phyloP scores from a whole-genome alignment of 2,888 invertebrate species.

The Mythimna lalbum region DNA sequence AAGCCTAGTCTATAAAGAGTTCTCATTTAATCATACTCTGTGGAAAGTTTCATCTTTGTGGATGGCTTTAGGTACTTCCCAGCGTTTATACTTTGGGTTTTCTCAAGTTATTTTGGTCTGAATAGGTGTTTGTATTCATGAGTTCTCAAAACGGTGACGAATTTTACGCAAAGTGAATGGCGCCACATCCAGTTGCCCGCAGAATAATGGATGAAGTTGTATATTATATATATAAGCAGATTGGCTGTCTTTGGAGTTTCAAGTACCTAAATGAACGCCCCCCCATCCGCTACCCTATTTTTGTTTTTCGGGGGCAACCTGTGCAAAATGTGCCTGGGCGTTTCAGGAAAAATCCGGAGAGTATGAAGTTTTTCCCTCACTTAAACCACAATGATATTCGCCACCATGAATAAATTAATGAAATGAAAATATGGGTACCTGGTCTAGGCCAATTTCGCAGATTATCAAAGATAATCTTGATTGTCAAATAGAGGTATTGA shows the following conservation, averaged over 20 bases:
- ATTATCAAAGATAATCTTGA: too few relatives aligned
- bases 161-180: constrained; percentile 25
- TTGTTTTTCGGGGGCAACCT: too few relatives aligned
- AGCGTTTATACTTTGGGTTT: constrained; percentile 12
- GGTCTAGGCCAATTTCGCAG: too few relatives aligned
- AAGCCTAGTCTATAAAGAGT: not conserved
- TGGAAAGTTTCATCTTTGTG: not conserved
- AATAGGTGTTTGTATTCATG: constrained; percentile 36
- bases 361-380: too few relatives aligned
- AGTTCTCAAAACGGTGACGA: constrained; percentile 20
- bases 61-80: constrained; percentile 6
- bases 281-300: too few relatives aligned
- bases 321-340: too few relatives aligned
- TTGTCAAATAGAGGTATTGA: too few relatives aligned
- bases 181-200: not conserved
- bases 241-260: not conserved
- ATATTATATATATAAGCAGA: not conserved
- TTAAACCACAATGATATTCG: too few relatives aligned
- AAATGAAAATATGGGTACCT: too few relatives aligned
- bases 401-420: too few relatives aligned
- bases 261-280: not conserved
- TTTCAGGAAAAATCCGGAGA: too few relatives aligned
- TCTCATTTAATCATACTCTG: constrained; percentile 39
- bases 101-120: constrained; percentile 10
- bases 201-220: constrained; percentile 25